Base-by-base conservation (phyloP, 2,888 invertebrate genomes). In the Ganaspis brasiliensis region DNA sequence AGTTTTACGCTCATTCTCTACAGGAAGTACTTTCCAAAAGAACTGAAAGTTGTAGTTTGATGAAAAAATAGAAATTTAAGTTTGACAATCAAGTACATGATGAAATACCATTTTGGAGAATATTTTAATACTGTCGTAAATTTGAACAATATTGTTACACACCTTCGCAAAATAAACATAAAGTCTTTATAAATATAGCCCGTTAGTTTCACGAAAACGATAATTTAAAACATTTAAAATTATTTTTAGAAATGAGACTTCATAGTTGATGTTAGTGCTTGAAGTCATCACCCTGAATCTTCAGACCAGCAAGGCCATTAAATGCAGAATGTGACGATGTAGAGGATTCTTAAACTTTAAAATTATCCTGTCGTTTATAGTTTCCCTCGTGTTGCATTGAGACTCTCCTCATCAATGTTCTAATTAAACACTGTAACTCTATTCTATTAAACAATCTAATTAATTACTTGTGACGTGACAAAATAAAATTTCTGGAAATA, bases 141-240 rank as follows among this genome's bases (percentile, higher is more conserved):
- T 57, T 57, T 57, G 21, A 57, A 1, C 6, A 57, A 26, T 57
- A 57, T 57, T 57, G 57, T 57, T 26, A 57, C 31, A 57, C n/a
- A 31, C 26, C 26, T 57, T 57, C n/a, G 26, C 26, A 57, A 57
- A 57, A 57, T 26, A 26, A 4, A 57, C 31, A 57, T 57, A 57
- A 57, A 57, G 31, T 14, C 26, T 57, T 57, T 57, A 57, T 57
- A 31, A 57, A 26, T 57, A 57, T 57, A 57, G 26, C 26, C 57
- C 57, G 57, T 57, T 57, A 57, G 26, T 57, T 57, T 57, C n/a
- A 31, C 57, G 26, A 57, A 57, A 57, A 57, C n/a, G 57, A n/a
- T 31, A 31, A 57, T 31, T 57, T 57, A 31, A 57, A 57, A 57
- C 26, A 57, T 31, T 57, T 57, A 31, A 57, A 57, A 57, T 26